Base-by-base conservation (phyloP, 2,113 vertebrate genomes). In the Chaetura pelagica region DNA sequence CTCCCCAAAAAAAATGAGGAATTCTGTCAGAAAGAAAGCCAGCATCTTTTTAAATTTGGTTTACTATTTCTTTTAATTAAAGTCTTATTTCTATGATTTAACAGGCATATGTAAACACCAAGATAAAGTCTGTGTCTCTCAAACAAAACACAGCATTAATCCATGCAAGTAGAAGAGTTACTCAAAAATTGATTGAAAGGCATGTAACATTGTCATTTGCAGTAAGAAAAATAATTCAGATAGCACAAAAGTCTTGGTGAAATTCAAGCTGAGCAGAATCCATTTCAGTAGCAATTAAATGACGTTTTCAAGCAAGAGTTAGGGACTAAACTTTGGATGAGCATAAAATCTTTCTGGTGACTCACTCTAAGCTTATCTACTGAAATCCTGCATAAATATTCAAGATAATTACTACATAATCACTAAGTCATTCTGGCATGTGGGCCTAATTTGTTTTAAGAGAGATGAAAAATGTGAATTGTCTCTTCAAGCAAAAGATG, bases 361-460 rank as follows among this genome's bases (percentile, higher is more conserved):
- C n/a, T 92, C 92, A 93, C 32, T 11, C 32, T 51, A 71, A 84
- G 27, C 15, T 87, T 67, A 84, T 59, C 61, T 89, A 29, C 59
- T 72, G 73, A 88, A 94, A 68, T 75, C 44, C 40, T 81, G 72
- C 44, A 94, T 84, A 92, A 96, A 84, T 90, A 90, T 68, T 55
- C 2, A 1, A 84, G 64, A 42, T 93, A 96, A 92, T 94, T 94
- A 84, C 51, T 49, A 34, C n/a, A 72, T 89, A 89, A 90, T 84
- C 64, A 75, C 72, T 68, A 90, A 96, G 61, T 78, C 76, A 87
- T 72, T 83, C 48, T 95, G 86, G 76, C 88, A 95, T 84, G 68
- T 75, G 73, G 68, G 73, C 49, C 86, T 94, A 90, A 95, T 96
- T 95, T 96, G 73, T 90, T 95, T 91, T 86, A 63, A 90, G 64